Evolutionary conservation across 2,797 vertebrate species (phyloP), one percentile per base, ranked within the genome.

Genomic region (Molossus molossus): DNA sequence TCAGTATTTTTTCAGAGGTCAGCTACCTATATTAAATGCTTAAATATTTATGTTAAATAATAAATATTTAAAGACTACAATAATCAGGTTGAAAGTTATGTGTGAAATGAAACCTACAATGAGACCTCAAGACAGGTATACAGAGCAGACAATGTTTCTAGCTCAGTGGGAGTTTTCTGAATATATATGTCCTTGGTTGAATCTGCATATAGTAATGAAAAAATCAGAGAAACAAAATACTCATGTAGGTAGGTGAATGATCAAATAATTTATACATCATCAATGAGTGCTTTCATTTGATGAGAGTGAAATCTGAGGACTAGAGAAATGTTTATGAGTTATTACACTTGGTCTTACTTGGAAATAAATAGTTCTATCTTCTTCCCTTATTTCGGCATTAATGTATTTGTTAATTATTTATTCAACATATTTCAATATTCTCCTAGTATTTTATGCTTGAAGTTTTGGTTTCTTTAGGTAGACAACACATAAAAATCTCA

Each of bases 11-110:
- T 93, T 92, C 77, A 72, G 73, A 95, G 92, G 65, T 93, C 58
- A 95, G 64, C 62, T 94, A 83, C 58, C 15, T 94, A 76, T 94
- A 96, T 97, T 96, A 97, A 96, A 90, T 76, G 55, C 60, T 97
- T 90, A 96, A 97, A 94, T 97, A 97, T 96, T 96, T 97, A 97
- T 96, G 62, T 91, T 60, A 94, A 70, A 5, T 65, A 69, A 83
- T 97, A 93, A 97, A 96, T 96, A 96, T 95, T 96, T 97, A 92
- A 97, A 86, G 12, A 86, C 25, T 93, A 82, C 37, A 87, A 53
- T 82, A 87, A 53, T 82, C 25, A 57, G 20, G 85, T 88, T 92
- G 53, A 87, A 94, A 76, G 14, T 2, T 81, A 25, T 80, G 3
- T 37, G 15, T 58, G 82, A 95, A 60, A 88, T 20, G 62, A 33